Evolutionary conservation across 2,113 vertebrate species (phyloP), one percentile per base, ranked within the genome.

Genomic region (Upupa epops): DNA sequence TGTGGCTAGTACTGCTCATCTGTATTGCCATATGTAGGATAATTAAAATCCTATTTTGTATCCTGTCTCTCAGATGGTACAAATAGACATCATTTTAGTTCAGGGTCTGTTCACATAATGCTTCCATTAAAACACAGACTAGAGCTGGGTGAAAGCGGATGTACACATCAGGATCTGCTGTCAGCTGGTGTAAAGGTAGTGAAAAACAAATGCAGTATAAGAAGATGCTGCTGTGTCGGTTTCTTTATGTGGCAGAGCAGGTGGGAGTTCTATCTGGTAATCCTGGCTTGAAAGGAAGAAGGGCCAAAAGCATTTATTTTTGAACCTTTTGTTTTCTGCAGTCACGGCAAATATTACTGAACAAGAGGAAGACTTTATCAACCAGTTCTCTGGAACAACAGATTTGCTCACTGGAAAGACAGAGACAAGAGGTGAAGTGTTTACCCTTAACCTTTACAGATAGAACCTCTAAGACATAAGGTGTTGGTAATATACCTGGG

Each of bases 351-450:
- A 4, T 40, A 6, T 34, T 92, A 32, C 74, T 90, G 71, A 86
- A 75, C 93, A 96, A 93, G 89, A 96, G 94, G 88, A 95, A 82
- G 45, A 90, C 81, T 46, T 2, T 34, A 26, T 68, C 95, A 29
- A 56, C 66, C 40, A 78, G 1, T 89, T 83, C 76, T 75, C 91
- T 95, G 81, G 94, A 98, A 64, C 70, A 91, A 40, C 97, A 97
- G 83, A 96, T 98, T 83, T 85, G 64, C 40, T 90, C 59, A 15
- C 82, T 98, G 93, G 97, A 98, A 95, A 97, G 96, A 68, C 97
- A 98, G 94, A 97, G 89, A 68, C 71, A 84, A 95, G 97, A 98
- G 97, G 97, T 97, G 96, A 91, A 72, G 52, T 81, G 81, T 46
- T 59, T n/a, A 36, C 17, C 9, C 24, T 71, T 77, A 51, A 46